A percentile compares a stretch with the other conserved stretches of the same genome.
These are phyloP conservation scores for Aramus guarauna DNA, from an alignment of 2,113 vertebrate genomes.

Conservation along the genomic window DNA sequence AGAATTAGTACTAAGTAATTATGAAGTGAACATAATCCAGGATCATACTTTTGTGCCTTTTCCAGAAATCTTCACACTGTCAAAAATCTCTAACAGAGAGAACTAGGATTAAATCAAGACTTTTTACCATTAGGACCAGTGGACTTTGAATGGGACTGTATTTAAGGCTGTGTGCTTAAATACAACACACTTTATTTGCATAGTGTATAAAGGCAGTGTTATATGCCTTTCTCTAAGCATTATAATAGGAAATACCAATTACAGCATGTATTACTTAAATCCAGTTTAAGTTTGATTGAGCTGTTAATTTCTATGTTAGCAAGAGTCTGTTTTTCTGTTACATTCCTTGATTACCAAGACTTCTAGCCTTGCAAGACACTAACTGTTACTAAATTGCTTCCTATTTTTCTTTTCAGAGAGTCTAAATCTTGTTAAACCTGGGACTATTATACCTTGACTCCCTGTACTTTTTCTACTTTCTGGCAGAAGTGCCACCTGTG, in stretches of 20 bases:
- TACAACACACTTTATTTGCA: neutral
- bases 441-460: neutral
- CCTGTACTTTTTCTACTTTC: neutral
- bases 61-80: neutral
- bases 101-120: neutral
- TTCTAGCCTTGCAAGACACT: neutral
- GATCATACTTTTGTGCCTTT: neutral
- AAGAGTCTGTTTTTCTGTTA: neutral
- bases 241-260: neutral
- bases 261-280: neutral
- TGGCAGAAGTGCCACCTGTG: neutral
- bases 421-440: neutral
- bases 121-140: neutral
- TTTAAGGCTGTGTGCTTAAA: neutral
- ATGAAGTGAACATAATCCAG: neutral
- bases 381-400: neutral
- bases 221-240: neutral
- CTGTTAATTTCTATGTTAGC: neutral
- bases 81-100: neutral
- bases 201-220: neutral
- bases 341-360: neutral
- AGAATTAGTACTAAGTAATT: neutral
- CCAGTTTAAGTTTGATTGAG: neutral
- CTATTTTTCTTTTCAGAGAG: neutral
- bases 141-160: neutral